These are phyloP conservation scores for Eupithecia dodoneata DNA, from an alignment of 2,888 invertebrate genomes.

Conservation along the genomic window DNA sequence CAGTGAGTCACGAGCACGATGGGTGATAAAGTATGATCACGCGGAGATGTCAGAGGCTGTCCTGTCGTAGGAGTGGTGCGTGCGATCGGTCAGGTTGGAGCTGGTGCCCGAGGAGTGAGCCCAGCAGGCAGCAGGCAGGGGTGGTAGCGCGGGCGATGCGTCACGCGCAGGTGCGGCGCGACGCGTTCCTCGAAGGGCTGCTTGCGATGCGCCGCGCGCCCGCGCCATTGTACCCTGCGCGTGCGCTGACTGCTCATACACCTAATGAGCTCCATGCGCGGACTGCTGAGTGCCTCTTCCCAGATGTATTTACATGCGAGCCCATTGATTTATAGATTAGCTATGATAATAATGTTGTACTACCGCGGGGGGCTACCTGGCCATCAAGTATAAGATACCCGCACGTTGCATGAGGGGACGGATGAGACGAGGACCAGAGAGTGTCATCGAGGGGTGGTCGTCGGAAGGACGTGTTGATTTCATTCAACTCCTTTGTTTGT, in stretches of 20 bases:
- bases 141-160: constrained; percentile 2
- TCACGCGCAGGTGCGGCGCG: constrained; percentile 30
- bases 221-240: constrained; percentile 38
- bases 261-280: constrained; percentile 34
- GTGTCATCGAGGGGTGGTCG: too few relatives aligned
- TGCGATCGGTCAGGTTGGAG: neutral
- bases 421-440: too few relatives aligned
- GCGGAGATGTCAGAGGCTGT: too few relatives aligned
- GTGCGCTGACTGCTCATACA: constrained; percentile 40
- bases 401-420: too few relatives aligned
- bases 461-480: too few relatives aligned
- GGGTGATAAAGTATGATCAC: too few relatives aligned
- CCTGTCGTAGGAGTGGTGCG: too few relatives aligned
- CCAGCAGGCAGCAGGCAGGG: neutral
- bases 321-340: constrained; percentile 2
- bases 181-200: constrained; percentile 45
- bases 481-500: too few relatives aligned
- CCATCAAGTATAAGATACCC: neutral
- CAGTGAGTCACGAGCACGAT: too few relatives aligned
- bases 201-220: constrained; percentile 41
- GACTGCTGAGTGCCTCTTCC: constrained; percentile 23
- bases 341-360: neutral
- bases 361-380: neutral
- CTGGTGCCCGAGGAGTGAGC: neutral
- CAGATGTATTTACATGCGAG: constrained; percentile 13